Conservation (phyloP, 2,113 vertebrate species). For the Ardeotis arabs region DNA sequence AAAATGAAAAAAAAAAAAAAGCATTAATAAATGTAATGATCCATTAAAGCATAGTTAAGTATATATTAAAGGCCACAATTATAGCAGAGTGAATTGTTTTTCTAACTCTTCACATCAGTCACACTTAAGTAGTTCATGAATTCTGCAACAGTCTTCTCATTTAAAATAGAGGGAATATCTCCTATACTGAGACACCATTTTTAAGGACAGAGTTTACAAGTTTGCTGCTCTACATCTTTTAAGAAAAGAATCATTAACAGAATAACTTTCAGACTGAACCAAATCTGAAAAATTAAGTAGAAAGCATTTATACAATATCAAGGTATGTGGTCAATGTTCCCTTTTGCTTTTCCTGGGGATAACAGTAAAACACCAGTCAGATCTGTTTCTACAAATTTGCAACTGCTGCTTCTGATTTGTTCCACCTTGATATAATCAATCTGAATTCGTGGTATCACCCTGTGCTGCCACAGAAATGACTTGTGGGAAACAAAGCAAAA, state of each 20-base stretch:
- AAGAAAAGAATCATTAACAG: background rate
- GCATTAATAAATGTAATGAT: background rate
- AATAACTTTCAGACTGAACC: background rate
- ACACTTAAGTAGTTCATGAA: background rate
- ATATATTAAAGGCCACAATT: background rate
- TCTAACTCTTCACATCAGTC: background rate
- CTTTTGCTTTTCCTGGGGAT: background rate
- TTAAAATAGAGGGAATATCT: background rate
- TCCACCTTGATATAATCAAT: background rate
- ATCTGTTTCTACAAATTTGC: background rate
- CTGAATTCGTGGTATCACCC: background rate
- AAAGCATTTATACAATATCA: background rate
- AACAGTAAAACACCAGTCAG: background rate
- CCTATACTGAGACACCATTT: background rate
- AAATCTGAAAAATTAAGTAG: background rate
- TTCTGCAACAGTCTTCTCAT: background rate
- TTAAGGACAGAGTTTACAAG: background rate
- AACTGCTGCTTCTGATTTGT: constrained; percentile 12
- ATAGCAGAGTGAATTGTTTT: background rate
- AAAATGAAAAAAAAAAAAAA: background rate
- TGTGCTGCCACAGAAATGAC: background rate
- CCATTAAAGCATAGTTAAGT: constrained; percentile 1
- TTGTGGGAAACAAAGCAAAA: background rate
- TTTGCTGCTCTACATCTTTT: background rate
- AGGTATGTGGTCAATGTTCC: background rate